Base-by-base conservation (phyloP, 2,888 invertebrate genomes). In the Caenorhabditis angaria region DNA sequence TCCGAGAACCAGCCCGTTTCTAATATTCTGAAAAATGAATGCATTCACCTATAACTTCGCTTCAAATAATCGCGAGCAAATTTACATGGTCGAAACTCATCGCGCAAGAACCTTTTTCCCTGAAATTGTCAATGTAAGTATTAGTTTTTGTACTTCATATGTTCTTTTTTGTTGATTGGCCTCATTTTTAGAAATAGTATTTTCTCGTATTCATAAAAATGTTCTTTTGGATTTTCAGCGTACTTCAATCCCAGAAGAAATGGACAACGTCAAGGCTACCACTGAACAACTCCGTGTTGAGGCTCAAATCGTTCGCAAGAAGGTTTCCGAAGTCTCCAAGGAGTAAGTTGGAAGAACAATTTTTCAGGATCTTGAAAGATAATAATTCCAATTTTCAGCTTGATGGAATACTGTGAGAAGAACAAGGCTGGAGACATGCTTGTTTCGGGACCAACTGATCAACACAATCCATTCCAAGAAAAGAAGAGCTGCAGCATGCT, bases 381-480 rank as follows among this genome's bases (percentile, higher is more conserved):
- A 41, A 63, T 56, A 51, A 28, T 8, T 20, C 10, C 48, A 48
- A 35, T 53, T 48, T 84, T 61, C 69, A 85, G 85, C 20, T 75
- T 85, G 24, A 76, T 85, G 61, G 85, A 84, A 35, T 85, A 67
- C 72, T 83, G 83, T 66, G 85, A 85, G 69, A 82, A 83, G 75
- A 80, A 83, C 66, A 82, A 82, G 61, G 61, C 61, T 4, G 57
- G 27, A 41, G 85, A 85, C 65, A 76, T 78, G 54, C 76, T 85
- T 22, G 77, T 85, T 61, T 79, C 74, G 20, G 84, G 84, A 10
- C 77, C 83, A 22, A 61, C 68, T 54, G 83, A 84, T 51, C 74
- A 78, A 41, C 82, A 83, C 71, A 84, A 84, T 54, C 84, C 85
- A n/a, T 85, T 84, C 78, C 82, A 83, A 68, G 83, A 83, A 68